Evolutionary conservation across 2,113 vertebrate species (phyloP), one percentile per base, ranked within the genome.

Genomic region (Nothocercus julius): DNA sequence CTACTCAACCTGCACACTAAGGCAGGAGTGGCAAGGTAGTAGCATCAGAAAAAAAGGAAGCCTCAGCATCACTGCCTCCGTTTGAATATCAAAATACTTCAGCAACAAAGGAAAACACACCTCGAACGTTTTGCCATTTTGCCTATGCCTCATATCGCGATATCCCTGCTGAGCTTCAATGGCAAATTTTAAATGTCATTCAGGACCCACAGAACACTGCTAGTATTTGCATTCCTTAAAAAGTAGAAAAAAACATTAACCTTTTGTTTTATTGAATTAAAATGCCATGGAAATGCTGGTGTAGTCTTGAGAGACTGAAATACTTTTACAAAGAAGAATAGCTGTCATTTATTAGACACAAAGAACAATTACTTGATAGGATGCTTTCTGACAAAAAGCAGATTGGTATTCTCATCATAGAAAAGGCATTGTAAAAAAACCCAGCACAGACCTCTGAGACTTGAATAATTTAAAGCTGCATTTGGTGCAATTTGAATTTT

Each of bases 391-490:
- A 98, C 97, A 98, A 98, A 97, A 98, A 97, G 96, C 97, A 98
- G 97, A 98, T 97, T 98, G 98, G 97, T 98, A 98, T 98, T 98
- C 98, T 98, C 96, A 97, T 98, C 97, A 98, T 97, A 98, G 96
- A 97, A 97, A 98, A 98, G 97, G 97, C 97, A 98, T 97, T 98
- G 97, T 97, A 96, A 97, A 98, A 97, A 96, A 97, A 95, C 91
- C 93, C 97, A 58, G 97, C 96, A 96, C 89, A 98, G 97, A 98
- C 98, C 98, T 98, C 96, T 97, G 97, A 98, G 97, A 98, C 96
- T 98, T 98, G 98, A 98, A 98, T 98, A 98, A 98, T 98, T 98
- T 98, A 98, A 98, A 98, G 97, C 98, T 97, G 98, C 98, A 97
- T 98, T 98, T 98, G 98, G 98, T 98, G 98, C 98, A 98, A 98